Evolutionary conservation across 2,888 invertebrate genomes (phyloP), one percentile per base, ranked within the genome.

Genomic region (Parnassius mnemosyne): DNA sequence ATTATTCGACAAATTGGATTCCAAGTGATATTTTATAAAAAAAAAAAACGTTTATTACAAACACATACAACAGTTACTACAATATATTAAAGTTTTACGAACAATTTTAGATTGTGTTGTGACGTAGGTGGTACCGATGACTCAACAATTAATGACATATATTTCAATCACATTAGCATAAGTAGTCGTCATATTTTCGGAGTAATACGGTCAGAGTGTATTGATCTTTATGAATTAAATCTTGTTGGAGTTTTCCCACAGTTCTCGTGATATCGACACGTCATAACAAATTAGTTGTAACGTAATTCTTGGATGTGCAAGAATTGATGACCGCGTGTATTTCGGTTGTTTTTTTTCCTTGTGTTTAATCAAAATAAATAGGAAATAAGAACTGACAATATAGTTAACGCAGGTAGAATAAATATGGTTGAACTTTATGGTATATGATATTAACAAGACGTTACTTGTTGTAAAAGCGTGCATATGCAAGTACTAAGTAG

Each of bases 271-370:
- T 13, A 49, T 49, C 13, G 12, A 56, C 68, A 61, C 67, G 65
- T 65, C 60, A 60, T 57, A 25, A 11, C 2, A 9, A 53, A 57
- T 60, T 59, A 52, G 63, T 60, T 63, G 65, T 59, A 63, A 65
- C 68, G 69, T 46, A 5, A 43, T 68, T 72, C 65, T 70, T 69
- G 60, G 59, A 63, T n/a, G 13, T 59, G 57, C 72, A 69, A 70
- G 68, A 72, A 81, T 81, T 83, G 80, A 73, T 78, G 82, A 81
- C 82, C 83, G 78, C 42, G 57, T 57, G 53, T 46, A 20, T 46
- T 50, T 11, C 12, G 51, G 20, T 52, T 46, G 16, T 41, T 49
- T 42, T n/a, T 47, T 25, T 25, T 61, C 12, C 42, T 57, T 44
- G 20, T 49, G 13, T 34, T 34, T 34, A 34, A 34, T 34, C 34